These are phyloP conservation scores for Neuroterus valhalla DNA, from an alignment of 1,140 invertebrate species.

Conservation along the genomic window DNA sequence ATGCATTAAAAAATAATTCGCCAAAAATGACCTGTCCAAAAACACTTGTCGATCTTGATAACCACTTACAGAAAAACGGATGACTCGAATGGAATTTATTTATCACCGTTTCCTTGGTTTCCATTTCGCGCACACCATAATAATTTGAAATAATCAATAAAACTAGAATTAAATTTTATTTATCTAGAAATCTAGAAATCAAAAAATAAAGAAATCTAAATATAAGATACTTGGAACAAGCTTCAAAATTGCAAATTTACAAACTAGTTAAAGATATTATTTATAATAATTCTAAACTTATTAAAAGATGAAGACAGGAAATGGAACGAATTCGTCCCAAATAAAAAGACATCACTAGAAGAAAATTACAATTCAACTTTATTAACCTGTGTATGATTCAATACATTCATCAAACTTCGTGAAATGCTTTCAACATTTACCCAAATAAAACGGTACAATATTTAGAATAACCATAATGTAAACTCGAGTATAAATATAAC, in stretches of 20 bases:
- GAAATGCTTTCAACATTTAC: too few relatives aligned
- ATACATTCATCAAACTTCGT: background rate
- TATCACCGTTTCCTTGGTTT: slow-evolving; percentile 50
- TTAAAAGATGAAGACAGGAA: too few relatives aligned
- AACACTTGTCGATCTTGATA: background rate
- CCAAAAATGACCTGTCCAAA: background rate
- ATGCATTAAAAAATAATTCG: background rate
- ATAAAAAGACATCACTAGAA: too few relatives aligned
- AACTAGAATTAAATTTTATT: background rate
- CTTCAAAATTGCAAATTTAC: too few relatives aligned
- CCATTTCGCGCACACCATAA: background rate
- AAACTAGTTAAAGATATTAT: too few relatives aligned
- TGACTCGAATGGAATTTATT: slow-evolving; percentile 34
- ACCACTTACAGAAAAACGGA: background rate
- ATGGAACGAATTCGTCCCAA: too few relatives aligned
- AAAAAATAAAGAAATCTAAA: background rate
- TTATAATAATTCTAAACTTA: too few relatives aligned
- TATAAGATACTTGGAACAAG: too few relatives aligned
- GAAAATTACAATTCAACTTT: too few relatives aligned
- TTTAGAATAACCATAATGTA: background rate
- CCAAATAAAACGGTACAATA: background rate
- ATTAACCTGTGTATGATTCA: background rate
- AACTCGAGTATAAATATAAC: slow-evolving; percentile 17
- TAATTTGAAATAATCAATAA: background rate
- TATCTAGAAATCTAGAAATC: background rate